Conservation (phyloP, 2,113 vertebrate genomes). For the Hemibagrus wyckioides region DNA sequence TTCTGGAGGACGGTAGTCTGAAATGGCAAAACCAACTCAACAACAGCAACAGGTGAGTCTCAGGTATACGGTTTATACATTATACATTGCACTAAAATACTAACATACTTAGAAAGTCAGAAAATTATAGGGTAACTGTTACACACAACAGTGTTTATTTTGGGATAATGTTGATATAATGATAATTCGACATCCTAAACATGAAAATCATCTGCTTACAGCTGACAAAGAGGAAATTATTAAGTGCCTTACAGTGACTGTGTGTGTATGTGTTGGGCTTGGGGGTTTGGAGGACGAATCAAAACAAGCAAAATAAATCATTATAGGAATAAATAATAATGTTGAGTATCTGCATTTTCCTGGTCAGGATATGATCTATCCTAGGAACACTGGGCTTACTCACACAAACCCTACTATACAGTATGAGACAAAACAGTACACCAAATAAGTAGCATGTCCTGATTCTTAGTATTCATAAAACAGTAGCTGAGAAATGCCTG, state of each 20-base stretch:
- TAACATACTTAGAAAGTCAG: background rate
- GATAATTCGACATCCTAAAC: background rate
- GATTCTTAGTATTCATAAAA: too few relatives aligned
- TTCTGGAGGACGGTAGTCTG: slow-evolving; percentile 76
- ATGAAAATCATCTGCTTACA: background rate
- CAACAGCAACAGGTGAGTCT: slow-evolving; percentile 78
- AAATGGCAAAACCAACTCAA: slow-evolving; percentile 94
- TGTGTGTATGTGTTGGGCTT: too few relatives aligned
- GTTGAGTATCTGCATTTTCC: background rate
- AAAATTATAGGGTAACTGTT: background rate
- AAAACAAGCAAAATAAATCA: background rate
- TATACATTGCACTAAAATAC: background rate
- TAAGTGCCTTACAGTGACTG: background rate
- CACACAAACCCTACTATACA: too few relatives aligned
- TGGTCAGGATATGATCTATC: background rate
- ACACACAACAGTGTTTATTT: background rate
- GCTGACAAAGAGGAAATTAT: background rate
- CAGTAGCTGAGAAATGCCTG: too few relatives aligned
- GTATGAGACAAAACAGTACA: too few relatives aligned
- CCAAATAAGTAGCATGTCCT: too few relatives aligned
- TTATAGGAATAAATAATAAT: background rate
- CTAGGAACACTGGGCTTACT: background rate
- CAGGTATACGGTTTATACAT: background rate
- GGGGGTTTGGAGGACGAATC: background rate
- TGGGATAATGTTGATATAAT: background rate